phyloP scores from a whole-genome alignment of 2,888 invertebrate species.

The Athripsodes cinereus region DNA sequence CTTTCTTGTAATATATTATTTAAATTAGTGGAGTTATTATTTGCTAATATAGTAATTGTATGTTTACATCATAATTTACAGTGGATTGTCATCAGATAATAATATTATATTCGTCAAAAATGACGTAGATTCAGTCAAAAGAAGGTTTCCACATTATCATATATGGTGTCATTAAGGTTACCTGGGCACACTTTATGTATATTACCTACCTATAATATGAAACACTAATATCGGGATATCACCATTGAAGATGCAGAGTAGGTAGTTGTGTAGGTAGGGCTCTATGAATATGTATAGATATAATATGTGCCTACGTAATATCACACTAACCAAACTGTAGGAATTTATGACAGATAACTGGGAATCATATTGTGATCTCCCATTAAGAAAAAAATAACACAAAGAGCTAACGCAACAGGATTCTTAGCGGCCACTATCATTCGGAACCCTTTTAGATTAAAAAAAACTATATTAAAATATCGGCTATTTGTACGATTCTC shows the following conservation, averaged over 20 bases:
- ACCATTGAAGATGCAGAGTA: neutral
- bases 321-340: conserved; percentile 2
- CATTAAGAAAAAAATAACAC: conserved; percentile 12
- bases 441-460: conserved; percentile 10
- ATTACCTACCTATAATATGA: too few relatives aligned
- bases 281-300: neutral
- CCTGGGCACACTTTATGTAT: neutral
- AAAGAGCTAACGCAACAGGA: conserved; percentile 4
- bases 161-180: neutral
- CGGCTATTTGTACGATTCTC: too few relatives aligned
- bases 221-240: neutral
- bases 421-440: conserved; percentile 16
- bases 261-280: neutral
- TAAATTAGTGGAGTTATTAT: too few relatives aligned
- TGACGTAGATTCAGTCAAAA: too few relatives aligned
- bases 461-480: neutral
- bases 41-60: too few relatives aligned
- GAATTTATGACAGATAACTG: conserved; percentile 27
- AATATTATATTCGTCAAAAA: too few relatives aligned
- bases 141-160: too few relatives aligned
- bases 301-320: neutral
- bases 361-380: conserved; percentile 19
- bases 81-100: too few relatives aligned
- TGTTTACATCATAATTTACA: too few relatives aligned
- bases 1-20: too few relatives aligned